Evolutionary conservation across 2,797 vertebrate species (phyloP).

Genomic region (Cyclura pinguis): DNA sequence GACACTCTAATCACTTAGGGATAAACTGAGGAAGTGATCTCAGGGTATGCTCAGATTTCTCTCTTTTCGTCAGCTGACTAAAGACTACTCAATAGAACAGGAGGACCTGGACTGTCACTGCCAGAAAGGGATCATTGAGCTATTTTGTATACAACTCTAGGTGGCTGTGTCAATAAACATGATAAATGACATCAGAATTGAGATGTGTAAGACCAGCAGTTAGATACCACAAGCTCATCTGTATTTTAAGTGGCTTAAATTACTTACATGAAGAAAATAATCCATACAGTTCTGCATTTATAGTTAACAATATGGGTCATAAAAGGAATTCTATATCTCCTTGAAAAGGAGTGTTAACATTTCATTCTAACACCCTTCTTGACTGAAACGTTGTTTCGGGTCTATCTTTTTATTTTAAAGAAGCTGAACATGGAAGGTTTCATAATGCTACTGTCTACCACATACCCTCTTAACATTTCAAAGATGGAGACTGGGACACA

Average conservation of each 20-base stretch:
- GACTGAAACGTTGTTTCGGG: background rate
- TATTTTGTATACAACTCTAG: constrained; percentile 39
- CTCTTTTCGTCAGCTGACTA: constrained; percentile 65
- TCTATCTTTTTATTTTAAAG: constrained; percentile 7
- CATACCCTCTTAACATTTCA: too few species aligned
- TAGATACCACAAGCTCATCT: constrained; percentile 27
- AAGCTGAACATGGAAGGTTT: background rate
- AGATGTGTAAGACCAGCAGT: constrained; percentile 46
- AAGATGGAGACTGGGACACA: background rate
- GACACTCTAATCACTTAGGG: constrained; percentile 58
- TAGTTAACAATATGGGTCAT: background rate
- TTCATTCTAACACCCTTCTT: background rate
- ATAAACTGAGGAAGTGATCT: constrained; percentile 71
- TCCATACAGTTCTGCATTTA: constrained; percentile 13
- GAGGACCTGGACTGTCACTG: constrained; percentile 56
- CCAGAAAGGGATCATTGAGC: constrained; percentile 52
- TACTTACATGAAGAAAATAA: constrained; percentile 21
- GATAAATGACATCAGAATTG: background rate
- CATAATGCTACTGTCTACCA: background rate
- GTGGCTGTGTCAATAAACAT: constrained; percentile 47
- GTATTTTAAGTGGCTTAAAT: constrained; percentile 23
- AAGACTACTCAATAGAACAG: constrained; percentile 68
- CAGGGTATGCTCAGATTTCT: constrained; percentile 62
- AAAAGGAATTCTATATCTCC: background rate
- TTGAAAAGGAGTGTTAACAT: background rate